phyloP scores from a whole-genome alignment of 2,797 vertebrate genomes.

The Euphonia xanthogaster region DNA sequence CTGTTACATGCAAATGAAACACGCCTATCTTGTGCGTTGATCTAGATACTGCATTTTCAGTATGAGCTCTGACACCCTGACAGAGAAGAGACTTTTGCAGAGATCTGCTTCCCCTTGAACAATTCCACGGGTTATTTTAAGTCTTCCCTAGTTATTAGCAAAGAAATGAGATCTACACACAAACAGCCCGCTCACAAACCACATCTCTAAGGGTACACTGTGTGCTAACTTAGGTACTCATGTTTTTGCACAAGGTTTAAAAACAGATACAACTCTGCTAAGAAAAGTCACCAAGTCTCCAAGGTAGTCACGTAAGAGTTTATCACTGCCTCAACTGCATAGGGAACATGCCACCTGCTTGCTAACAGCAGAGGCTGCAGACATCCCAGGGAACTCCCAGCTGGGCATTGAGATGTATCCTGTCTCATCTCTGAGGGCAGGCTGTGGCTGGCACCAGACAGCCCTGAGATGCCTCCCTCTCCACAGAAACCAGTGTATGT shows the following conservation, averaged over 20 bases:
- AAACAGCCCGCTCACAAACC: not conserved
- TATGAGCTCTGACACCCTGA: not conserved
- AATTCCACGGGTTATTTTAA: not conserved
- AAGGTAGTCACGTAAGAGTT: not conserved
- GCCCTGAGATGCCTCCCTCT: not conserved
- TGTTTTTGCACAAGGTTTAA: not conserved
- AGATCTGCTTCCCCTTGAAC: not conserved
- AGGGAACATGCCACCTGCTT: not conserved
- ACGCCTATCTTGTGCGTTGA: not conserved
- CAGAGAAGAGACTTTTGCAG: not conserved
- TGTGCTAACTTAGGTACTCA: rapidly evolving
- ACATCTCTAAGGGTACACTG: not conserved
- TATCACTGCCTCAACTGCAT: not conserved
- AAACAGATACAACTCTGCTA: not conserved
- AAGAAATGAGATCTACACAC: not conserved
- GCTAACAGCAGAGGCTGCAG: not conserved
- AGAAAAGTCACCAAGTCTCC: not conserved
- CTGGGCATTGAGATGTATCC: not conserved
- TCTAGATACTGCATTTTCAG: not conserved
- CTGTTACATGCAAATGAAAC: not conserved
- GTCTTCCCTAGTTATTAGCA: not conserved
- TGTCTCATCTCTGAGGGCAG: not conserved
- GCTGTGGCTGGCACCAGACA: not conserved
- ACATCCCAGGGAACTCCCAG: not conserved
- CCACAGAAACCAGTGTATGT: not conserved